Evolutionary conservation across 2,113 vertebrate genomes (phyloP), one percentile per base, ranked within the genome.

Genomic region (Chamaetylas fuelleborni): DNA sequence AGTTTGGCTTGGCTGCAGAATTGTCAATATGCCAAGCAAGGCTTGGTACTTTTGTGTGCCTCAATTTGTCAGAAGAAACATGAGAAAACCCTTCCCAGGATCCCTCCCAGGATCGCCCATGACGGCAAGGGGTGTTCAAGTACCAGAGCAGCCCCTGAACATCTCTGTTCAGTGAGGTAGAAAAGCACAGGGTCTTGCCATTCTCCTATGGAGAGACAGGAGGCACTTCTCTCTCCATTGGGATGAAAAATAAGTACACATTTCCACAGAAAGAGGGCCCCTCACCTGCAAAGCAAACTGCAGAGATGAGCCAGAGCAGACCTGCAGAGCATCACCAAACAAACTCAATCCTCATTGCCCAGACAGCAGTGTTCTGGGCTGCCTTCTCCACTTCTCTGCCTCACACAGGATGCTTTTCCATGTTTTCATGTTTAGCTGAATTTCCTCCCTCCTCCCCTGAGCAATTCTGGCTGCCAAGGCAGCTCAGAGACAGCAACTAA

Each of bases 381-480:
- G 85, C 50, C 40, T 80, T 72, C 62, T 73, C 38, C 38, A 15
- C 31, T 60, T 22, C 29, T 22, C 78, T 91, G 87, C 78, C 62
- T 83, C 17, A 2, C 78, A 65, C 34, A 62, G 24, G 71, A 82
- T 38, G 62, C 38, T 92, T 47, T 73, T 62, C 25, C 2, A 31
- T 31, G 42, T 80, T 90, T 90, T 82, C 20, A 9, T 54, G 70
- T 77, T 95, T 66, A 90, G 85, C 64, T 86, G 64, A 94, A 82
- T 66, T 73, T 89, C 48, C 57, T 50, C 14, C 43, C 36, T n/a
- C 45, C 31, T 74, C 51, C 65, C 43, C 17, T 14, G 12, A 95
- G 90, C 85, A 54, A 43, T 94, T 90, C 25, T 86, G 85, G 47
- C 82, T 96, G 95, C 87, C 93, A 96, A 96, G 69, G 36, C 87